Base-by-base conservation (phyloP, 1,140 invertebrate species). In the Cataglyphis hispanica region DNA sequence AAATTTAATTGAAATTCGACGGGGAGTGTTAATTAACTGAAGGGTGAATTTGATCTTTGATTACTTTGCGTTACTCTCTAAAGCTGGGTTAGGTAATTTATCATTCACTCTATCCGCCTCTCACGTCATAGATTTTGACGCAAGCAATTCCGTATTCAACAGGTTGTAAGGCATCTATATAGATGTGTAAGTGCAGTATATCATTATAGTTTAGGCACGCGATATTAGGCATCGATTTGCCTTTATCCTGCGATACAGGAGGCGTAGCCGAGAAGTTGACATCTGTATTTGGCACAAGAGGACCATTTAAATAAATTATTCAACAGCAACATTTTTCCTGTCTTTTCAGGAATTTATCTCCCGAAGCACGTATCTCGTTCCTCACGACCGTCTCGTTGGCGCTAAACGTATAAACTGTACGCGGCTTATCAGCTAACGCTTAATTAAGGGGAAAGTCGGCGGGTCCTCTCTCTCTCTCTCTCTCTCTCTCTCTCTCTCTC, bases 391-490 rank as follows among this genome's bases (percentile, higher is more conserved):
- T 43, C 60, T 16, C 43, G 72, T 63, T 37, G 27, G 8, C 7
- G 81, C 40, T 50, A 40, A 50, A 37, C 81, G 40, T 53, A 84
- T 84, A 77, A 77, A 84, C 53, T 77, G 27, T 34, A 22, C 58
- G 58, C 56, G 87, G 81, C 76, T 75, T 75, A 81, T 34, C 27
- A 53, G 40, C 58, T 19, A 63, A 37, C 37, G 53, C 60, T 75
- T 89, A 89, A 89, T 89, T 89, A 89, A 64, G 75, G 85, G 46
- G 58, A 75, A 89, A 88, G 53, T 88, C 87, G 60, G 46, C 58
- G 66, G 66, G 25, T 56, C 43, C 25, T 50, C 16, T n/a, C 31
- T 31, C 31, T 31, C 40, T 43, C 40, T 50, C 16, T 74, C 50
- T n/a, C n/a, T n/a, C n/a, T n/a, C n/a, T n/a, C n/a, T n/a, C n/a